Evolutionary conservation across 2,113 vertebrate species (phyloP), one percentile per base, ranked within the genome.

Genomic region (Petaurus breviceps): DNA sequence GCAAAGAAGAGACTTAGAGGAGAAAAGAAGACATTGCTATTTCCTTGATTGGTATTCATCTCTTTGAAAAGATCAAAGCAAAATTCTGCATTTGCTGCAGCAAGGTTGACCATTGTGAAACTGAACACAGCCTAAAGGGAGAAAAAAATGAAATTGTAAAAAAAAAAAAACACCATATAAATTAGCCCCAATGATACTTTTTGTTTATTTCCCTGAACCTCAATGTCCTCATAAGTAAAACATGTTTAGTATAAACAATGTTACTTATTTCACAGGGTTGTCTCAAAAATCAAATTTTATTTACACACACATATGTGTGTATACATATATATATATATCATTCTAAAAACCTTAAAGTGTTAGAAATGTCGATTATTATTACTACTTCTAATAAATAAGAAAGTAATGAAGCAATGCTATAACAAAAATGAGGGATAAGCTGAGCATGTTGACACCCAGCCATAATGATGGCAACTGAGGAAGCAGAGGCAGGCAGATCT

Each of bases 1-100:
- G 99, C 98, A 51, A 98, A 97, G 50, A 99, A 98, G 97, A 99
- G 98, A 97, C 99, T 99, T 95, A 99, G 93, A 0, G 99, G 99
- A 6, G 99, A 99, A 91, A 97, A 99, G 97, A 99, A 98, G 92
- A 99, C 84, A 0, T 93, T 97, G 47, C 50, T 68, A 90, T 91
- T 93, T 50, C 96, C 96, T 37, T 98, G 98, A 0, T 92, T 92
- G 61, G 97, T 97, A 47, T 97, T 98, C 92, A 99, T 97, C 95
- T 99, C 99, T 97, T 98, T 98, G 96, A 99, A 99, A n/a, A 99
- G 96, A 91, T 98, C 98, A 97, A 99, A 98, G 95, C 96, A 98
- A 97, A 99, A 99, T 57, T 97, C 97, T 91, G 98, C 98, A 97
- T 99, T 99, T 96, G 99, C 99, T 96, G 96, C 98, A 93, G 96